phyloP scores from a whole-genome alignment of 2,113 vertebrate species.

The Corythornis vintsioides region DNA sequence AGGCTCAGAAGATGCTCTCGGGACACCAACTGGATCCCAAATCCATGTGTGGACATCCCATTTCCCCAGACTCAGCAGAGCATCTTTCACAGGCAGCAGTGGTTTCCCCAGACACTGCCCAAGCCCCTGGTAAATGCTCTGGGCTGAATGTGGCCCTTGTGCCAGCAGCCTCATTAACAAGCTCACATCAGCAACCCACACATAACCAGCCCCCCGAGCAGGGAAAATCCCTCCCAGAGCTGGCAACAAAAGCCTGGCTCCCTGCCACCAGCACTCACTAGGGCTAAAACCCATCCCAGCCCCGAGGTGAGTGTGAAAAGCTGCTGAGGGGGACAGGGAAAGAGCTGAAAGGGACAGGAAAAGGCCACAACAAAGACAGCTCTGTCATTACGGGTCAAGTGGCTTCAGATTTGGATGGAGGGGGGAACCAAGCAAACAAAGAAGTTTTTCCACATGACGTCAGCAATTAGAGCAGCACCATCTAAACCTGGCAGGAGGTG shows the following conservation, averaged over 20 bases:
- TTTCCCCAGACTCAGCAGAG: not conserved
- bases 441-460: not conserved
- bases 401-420: not conserved
- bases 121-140: not conserved
- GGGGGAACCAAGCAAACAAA: too few relatives aligned
- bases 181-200: not conserved
- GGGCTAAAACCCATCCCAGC: not conserved
- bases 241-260: not conserved
- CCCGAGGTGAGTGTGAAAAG: conserved; percentile 40
- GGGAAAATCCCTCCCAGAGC: not conserved
- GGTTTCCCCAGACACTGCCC: not conserved
- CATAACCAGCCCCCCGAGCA: not conserved
- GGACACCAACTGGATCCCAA: not conserved
- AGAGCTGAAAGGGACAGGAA: not conserved
- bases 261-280: not conserved
- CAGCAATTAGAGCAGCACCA: not conserved
- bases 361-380: not conserved
- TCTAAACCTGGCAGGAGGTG: not conserved
- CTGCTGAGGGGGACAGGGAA: not conserved
- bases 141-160: conserved; percentile 42
- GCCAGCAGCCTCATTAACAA: conserved; percentile 41
- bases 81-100: not conserved
- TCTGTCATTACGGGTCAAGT: conserved; percentile 9
- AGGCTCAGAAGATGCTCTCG: not conserved
- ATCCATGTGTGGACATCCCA: not conserved